phyloP scores from a whole-genome alignment of 2,888 invertebrate species.

The Opisthograptis luteolata region DNA sequence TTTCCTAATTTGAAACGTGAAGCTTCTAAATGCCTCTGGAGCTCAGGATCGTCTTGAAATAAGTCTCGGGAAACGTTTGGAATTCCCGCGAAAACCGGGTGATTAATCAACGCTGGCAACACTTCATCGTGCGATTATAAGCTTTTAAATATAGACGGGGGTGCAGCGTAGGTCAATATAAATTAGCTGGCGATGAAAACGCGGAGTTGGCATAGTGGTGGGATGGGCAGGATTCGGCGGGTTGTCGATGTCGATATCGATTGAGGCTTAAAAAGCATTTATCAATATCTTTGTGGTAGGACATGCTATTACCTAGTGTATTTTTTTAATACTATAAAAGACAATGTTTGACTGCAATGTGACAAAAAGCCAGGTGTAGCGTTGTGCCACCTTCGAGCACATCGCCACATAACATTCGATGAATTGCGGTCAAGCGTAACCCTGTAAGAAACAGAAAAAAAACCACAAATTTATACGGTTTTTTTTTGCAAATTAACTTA shows the following conservation, averaged over 20 bases:
- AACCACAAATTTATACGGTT: too few species aligned
- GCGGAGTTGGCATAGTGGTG: slow-evolving; percentile 35
- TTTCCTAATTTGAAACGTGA: slow-evolving; percentile 47
- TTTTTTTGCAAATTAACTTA: too few species aligned
- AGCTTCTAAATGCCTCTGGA: slow-evolving; percentile 44
- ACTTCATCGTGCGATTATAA: slow-evolving; percentile 82
- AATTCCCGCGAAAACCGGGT: slow-evolving; percentile 57
- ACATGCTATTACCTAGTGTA: too few species aligned
- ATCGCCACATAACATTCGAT: too few species aligned
- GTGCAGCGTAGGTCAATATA: slow-evolving; percentile 71
- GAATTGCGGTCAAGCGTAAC: too few species aligned
- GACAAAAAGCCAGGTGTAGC: too few species aligned
- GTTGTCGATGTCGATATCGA: slow-evolving; percentile 21
- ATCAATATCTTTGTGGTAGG: too few species aligned
- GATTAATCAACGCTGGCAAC: slow-evolving; percentile 76
- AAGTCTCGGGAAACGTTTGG: slow-evolving; percentile 39
- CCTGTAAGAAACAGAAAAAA: too few species aligned
- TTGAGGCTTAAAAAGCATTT: too few species aligned
- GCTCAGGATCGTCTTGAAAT: slow-evolving; percentile 42
- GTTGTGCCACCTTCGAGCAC: too few species aligned
- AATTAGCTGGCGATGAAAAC: slow-evolving; percentile 79
- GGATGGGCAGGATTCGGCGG: slow-evolving; percentile 28
- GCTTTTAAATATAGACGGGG: slow-evolving; percentile 77
- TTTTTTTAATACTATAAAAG: too few species aligned
- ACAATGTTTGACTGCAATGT: too few species aligned